Evolutionary conservation across 2,797 vertebrate species (phyloP), one percentile per base, ranked within the genome.

Genomic region (Hemitrygon akajei): DNA sequence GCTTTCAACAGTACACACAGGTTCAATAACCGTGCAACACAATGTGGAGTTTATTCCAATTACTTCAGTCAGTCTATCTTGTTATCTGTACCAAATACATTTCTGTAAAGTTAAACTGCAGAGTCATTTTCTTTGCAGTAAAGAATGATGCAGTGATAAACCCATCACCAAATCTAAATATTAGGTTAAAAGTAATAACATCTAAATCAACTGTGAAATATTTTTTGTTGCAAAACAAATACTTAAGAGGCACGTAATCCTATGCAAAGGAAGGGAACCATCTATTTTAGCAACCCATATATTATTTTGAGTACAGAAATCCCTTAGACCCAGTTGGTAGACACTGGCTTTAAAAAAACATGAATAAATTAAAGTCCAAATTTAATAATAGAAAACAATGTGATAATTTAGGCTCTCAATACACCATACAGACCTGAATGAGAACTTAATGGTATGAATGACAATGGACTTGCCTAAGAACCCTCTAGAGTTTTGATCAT

Each of bases 1-100:
- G 96, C 96, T 95, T 95, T 95, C 95, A 94, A 95, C 96, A 97
- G 96, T 95, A 97, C 96, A 97, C 96, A 97, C 96, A 97, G 97
- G 96, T 96, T 96, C 96, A 95, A 96, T 95, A 95, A 95, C 95
- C 96, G 96, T 97, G 97, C 96, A 97, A 97, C 96, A 97, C 95
- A 95, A 96, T 95, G 95, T 95, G 95, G 93, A 96, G 95, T 96
- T 97, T 95, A 94, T 96, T 95, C 96, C 94, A 96, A 96, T 96
- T 96, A 96, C 94, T 96, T 95, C 96, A 96, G 96, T 97, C 96
- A 96, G 96, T 96, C 95, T 96, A 96, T 94, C 87, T 93, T 73
- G 69, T 96, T 96, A 97, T 94, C 96, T 93, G 95, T 95, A 96
- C 96, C 95, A 95, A 96, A 96, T 96, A 96, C 95, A 95, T 96